These are phyloP conservation scores for Aplidium turbinatum DNA, from an alignment of 23 tunicate genomes.

Conservation along the genomic window DNA sequence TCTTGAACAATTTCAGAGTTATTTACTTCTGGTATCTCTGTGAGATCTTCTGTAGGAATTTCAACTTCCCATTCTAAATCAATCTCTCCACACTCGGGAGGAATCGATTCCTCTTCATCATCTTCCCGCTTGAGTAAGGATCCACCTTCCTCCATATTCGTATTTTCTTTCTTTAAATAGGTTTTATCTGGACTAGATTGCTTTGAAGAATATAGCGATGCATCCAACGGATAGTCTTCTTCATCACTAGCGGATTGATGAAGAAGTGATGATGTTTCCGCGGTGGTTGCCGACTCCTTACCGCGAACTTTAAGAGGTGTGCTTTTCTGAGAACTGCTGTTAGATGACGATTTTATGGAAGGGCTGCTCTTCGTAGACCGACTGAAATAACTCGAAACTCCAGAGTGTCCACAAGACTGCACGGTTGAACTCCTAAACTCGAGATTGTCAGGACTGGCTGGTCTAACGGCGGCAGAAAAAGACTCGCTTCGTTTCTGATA, in stretches of 20 bases:
- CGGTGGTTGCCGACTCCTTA: constrained; percentile 50
- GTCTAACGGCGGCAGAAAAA: not conserved
- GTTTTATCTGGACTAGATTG: constrained; percentile 25
- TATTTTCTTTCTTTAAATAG: not conserved
- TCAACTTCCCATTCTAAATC: constrained; percentile 56
- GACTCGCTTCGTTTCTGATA: not conserved
- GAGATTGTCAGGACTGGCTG: constrained; percentile 46
- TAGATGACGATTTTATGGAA: constrained; percentile 15
- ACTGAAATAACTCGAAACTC: constrained; percentile 16
- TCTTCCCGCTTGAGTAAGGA: not conserved
- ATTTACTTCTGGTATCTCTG: too few relatives aligned
- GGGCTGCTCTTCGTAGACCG: constrained; percentile 14
- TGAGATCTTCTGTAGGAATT: constrained; percentile 25
- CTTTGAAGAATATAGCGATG: constrained; percentile 3
- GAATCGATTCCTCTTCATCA: constrained; percentile 17
- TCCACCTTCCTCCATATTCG: constrained; percentile 7
- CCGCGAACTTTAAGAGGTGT: constrained; percentile 47
- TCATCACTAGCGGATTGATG: constrained; percentile 41
- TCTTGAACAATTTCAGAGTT: not conserved
- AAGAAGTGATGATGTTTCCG: constrained; percentile 70
- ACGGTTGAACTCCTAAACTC: constrained; percentile 14
- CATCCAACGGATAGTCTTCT: constrained; percentile 13
- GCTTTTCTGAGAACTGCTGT: constrained; percentile 38
- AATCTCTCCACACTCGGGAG: constrained; percentile 10
- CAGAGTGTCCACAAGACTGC: not conserved